Base-by-base conservation (phyloP, 2,113 vertebrate species). In the Phylloscopus trochilus region DNA sequence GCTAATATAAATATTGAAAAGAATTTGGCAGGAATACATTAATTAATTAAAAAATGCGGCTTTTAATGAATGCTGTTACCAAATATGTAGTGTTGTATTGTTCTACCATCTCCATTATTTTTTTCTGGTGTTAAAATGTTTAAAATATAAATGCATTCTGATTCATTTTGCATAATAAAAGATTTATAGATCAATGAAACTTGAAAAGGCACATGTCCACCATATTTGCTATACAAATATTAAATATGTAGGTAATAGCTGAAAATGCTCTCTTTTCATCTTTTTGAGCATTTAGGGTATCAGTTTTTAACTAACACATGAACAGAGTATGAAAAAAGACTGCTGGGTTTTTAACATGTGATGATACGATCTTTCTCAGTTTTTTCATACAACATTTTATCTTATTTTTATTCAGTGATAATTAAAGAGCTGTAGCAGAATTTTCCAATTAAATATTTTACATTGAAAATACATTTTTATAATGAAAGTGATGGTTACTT, bases 381-480 rank as follows among this genome's bases (percentile, higher is more conserved):
- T 89, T 93, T 93, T 89, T 78, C 83, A 78, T 76, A n/a, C 26
- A 83, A 39, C 41, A 41, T 93, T 92, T 87, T 39, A 30, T 83
- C 92, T 80, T 90, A 51, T 91, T 95, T 93, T 91, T 94, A 96
- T 95, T 90, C 83, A 88, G 90, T 64, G 94, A 93, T 94, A 96
- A 94, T 88, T 80, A 92, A 95, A 93, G 75, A 77, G 78, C 73
- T 83, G 85, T 55, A 81, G 63, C 60, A 63, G 74, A 67, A 80
- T 77, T 93, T 85, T 93, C 82, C 62, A 87, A 84, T 84, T 78
- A 91, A 95, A 60, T 81, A 76, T 69, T 91, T 91, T 86, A 83
- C 64, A 63, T 20, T 73, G n/a, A 86, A 95, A 96, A 83, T 70
- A 90, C 39, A 60, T 80, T 87, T 95, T 90, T 64, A 80, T 78